Evolutionary conservation across 2,888 invertebrate species (phyloP).

Genomic region (Drosophila mettleri): DNA sequence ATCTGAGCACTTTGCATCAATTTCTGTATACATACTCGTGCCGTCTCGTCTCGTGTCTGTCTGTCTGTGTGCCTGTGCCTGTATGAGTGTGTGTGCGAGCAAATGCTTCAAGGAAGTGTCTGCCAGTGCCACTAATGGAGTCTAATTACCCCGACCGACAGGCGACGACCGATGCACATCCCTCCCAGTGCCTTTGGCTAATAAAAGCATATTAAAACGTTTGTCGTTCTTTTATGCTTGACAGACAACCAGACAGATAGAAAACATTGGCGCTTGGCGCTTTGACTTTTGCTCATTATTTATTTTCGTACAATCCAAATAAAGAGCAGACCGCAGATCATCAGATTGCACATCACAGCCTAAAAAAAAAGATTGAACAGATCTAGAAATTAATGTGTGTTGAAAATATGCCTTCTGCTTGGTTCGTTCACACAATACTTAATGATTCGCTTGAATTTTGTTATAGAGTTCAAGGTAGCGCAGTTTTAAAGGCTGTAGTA

Average conservation of each 20-base stretch:
- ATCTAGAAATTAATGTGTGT: constrained; percentile 15
- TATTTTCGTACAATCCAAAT: constrained; percentile 53
- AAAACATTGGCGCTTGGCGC: constrained; percentile 43
- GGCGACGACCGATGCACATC: constrained; percentile 51
- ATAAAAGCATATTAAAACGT: constrained; percentile 74
- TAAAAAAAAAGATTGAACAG: constrained; percentile 17
- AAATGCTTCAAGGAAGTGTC: constrained; percentile 48
- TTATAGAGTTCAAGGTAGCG: too few relatives aligned
- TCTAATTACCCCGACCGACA: constrained; percentile 71
- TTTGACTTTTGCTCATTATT: constrained; percentile 52
- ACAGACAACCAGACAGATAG: constrained; percentile 45
- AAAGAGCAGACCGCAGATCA: constrained; percentile 19
- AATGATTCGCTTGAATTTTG: neutral
- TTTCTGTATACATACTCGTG: constrained; percentile 28
- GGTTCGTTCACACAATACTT: neutral
- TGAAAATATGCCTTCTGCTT: neutral
- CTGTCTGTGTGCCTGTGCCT: constrained; percentile 9
- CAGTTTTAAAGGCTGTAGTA: neutral
- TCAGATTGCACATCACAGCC: constrained; percentile 16
- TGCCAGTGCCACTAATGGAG: constrained; percentile 70
- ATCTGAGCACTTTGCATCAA: constrained; percentile 64
- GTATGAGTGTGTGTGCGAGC: constrained; percentile 23
- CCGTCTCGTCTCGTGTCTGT: neutral
- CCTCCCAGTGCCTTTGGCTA: constrained; percentile 50
- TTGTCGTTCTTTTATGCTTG: constrained; percentile 45